Percentiles rank a stretch among this genome's conserved stretches.
Evolutionary conservation across 2,888 invertebrate genomes (phyloP).

Genomic region (Chrysolina haemoptera): DNA sequence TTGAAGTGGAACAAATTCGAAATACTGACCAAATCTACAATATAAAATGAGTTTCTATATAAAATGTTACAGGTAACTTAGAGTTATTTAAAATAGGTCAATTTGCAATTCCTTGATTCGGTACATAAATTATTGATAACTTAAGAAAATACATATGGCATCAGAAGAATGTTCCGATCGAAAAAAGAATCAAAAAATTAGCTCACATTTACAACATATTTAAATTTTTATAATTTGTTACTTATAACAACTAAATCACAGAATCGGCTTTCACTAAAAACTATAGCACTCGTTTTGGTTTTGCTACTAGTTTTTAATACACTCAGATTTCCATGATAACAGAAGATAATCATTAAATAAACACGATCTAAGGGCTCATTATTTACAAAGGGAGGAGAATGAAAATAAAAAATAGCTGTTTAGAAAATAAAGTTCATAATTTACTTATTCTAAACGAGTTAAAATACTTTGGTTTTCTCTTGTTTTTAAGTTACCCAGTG

Average conservation of each 20-base stretch:
- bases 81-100: slow-evolving; percentile 42
- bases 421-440: slow-evolving; percentile 46
- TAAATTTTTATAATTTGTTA: slow-evolving; percentile 12
- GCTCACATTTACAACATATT: slow-evolving; percentile 41
- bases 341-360: slow-evolving; percentile 38
- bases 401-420: slow-evolving; percentile 37
- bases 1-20: slow-evolving; percentile 26
- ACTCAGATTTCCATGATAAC: slow-evolving; percentile 44
- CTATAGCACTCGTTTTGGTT: slow-evolving; percentile 26
- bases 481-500: slow-evolving; percentile 63
- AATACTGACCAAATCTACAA: slow-evolving; percentile 54
- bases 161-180: slow-evolving; percentile 46
- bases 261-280: slow-evolving; percentile 46
- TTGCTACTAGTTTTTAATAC: slow-evolving; percentile 42
- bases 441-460: slow-evolving; percentile 51
- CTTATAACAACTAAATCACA: slow-evolving; percentile 49
- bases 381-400: slow-evolving; percentile 48
- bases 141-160: slow-evolving; percentile 48
- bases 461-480: slow-evolving; percentile 62
- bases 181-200: slow-evolving; percentile 48
- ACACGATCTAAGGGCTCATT: slow-evolving; percentile 47
- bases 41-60: slow-evolving; percentile 37
- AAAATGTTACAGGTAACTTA: slow-evolving; percentile 54
- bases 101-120: slow-evolving; percentile 46
- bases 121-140: slow-evolving; percentile 37